These are phyloP conservation scores for Setipinna tenuifilis DNA, from an alignment of 2,797 vertebrate genomes.

Conservation along the genomic window DNA sequence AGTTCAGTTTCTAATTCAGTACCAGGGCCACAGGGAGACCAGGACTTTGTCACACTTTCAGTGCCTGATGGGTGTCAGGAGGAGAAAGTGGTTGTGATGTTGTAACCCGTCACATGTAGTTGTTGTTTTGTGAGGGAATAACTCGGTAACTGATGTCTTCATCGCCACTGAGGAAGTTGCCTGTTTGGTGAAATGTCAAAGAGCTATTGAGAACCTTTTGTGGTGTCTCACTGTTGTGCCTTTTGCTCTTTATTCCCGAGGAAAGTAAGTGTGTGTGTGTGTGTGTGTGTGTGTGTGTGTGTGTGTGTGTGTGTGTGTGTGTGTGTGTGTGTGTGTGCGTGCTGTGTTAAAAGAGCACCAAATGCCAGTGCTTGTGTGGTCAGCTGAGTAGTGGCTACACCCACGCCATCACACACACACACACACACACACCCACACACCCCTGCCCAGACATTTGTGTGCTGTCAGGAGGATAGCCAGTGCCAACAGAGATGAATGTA, in stretches of 20 bases:
- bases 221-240: background rate
- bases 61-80: too few relatives aligned
- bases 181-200: background rate
- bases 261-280: background rate
- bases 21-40: too few relatives aligned
- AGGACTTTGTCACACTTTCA: too few relatives aligned
- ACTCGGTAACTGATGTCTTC: background rate
- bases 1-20: too few relatives aligned
- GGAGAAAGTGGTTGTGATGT: too few relatives aligned
- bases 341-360: background rate
- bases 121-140: background rate
- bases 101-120: background rate
- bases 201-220: background rate
- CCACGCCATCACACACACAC: background rate
- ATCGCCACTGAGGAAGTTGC: background rate
- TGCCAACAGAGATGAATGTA: background rate
- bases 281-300: too few relatives aligned
- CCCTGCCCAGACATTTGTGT: background rate
- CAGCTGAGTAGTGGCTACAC: background rate
- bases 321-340: background rate
- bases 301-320: background rate
- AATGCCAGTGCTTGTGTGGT: slow-evolving; percentile 20
- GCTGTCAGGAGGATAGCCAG: background rate
- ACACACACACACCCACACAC: background rate
- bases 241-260: slow-evolving; percentile 2